A percentile compares a stretch with the other conserved stretches of the same genome.
Evolutionary conservation across 37 sponge, comb jelly and placozoan genomes (phyloP).

Genomic region (Halichondria panicea): DNA sequence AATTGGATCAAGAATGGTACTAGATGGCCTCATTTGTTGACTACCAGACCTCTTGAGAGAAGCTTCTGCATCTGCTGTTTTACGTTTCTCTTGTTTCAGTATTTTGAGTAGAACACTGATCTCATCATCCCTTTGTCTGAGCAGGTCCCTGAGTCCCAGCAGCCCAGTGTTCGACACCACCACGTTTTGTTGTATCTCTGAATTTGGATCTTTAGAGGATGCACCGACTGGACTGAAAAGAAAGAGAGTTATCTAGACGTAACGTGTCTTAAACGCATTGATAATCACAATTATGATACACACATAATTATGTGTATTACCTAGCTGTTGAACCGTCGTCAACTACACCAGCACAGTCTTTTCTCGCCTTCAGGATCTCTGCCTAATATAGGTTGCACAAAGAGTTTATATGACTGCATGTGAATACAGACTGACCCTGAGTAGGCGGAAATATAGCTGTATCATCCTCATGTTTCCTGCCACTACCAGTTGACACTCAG

Average conservation of each 20-base stretch:
- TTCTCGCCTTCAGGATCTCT: too few species aligned
- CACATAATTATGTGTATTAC: too few species aligned
- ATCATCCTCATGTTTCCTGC: slow-evolving; percentile 95
- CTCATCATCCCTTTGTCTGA: slow-evolving; percentile 94
- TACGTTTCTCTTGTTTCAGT: slow-evolving; percentile 85
- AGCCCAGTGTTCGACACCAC: slow-evolving; percentile 42
- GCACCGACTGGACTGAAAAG: too few species aligned
- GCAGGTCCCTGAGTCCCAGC: slow-evolving; percentile 61
- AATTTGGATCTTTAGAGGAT: not conserved
- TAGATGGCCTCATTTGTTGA: slow-evolving; percentile 10
- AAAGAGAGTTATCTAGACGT: too few species aligned
- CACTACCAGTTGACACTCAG: slow-evolving; percentile 74
- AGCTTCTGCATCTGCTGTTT: slow-evolving; percentile 75
- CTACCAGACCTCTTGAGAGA: slow-evolving; percentile 34
- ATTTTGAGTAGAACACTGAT: slow-evolving; percentile 88
- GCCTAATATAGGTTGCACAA: too few species aligned
- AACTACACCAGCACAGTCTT: too few species aligned
- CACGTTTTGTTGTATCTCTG: not conserved
- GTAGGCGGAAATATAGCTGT: slow-evolving; percentile 77
- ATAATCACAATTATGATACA: too few species aligned
- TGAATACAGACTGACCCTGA: too few species aligned
- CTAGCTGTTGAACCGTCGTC: too few species aligned
- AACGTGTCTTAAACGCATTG: too few species aligned
- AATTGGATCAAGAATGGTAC: slow-evolving; percentile 22
- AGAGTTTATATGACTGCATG: too few species aligned